Evolutionary conservation across 2,888 invertebrate species (phyloP).

Genomic region (Pseudanteris insignis): DNA sequence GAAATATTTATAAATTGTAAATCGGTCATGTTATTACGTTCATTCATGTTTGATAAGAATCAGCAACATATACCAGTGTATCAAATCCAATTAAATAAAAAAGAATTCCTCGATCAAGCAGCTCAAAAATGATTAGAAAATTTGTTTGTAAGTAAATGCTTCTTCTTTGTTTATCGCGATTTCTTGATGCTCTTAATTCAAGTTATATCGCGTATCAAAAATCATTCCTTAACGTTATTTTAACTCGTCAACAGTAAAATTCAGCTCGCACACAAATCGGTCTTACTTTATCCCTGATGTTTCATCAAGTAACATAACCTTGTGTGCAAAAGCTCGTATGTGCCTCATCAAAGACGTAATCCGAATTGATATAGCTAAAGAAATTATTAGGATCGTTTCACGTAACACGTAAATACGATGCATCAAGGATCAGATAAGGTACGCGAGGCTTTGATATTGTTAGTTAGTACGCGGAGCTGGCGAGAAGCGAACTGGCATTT

Average conservation of each 20-base stretch:
- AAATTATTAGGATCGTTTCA: conserved; percentile 7
- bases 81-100: background rate
- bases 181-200: no score
- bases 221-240: no score
- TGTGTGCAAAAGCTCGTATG: no score
- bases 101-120: conserved; percentile 3
- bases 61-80: conserved; percentile 12
- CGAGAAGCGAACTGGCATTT: conserved; percentile 17
- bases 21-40: conserved; percentile 34
- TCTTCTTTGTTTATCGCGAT: no score
- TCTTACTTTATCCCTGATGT: no score
- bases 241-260: no score
- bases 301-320: no score
- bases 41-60: conserved; percentile 8
- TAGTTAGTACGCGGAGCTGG: conserved; percentile 9
- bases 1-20: conserved; percentile 13
- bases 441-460: conserved; percentile 13
- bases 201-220: no score
- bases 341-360: background rate
- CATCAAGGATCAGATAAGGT: conserved; percentile 18
- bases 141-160: no score
- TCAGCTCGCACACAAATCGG: no score
- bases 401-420: conserved; percentile 7
- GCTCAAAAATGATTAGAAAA: background rate
- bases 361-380: conserved; percentile 1